Evolutionary conservation across 2,113 vertebrate species (phyloP), one percentile per base, ranked within the genome.

Genomic region (Panthera tigris): DNA sequence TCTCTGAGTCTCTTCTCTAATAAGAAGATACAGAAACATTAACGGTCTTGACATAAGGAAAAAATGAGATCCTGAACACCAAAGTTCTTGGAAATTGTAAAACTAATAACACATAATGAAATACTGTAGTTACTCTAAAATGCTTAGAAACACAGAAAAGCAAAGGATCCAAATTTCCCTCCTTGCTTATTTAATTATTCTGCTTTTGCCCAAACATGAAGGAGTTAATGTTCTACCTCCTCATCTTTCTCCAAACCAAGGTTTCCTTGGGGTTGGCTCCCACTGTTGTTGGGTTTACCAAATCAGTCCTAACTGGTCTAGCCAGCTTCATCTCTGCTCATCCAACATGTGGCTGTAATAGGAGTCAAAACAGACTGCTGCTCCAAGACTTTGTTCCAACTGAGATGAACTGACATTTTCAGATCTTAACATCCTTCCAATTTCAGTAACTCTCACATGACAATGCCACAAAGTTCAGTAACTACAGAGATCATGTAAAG

Each of bases 321-420:
- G 1, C 4, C 18, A 96, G 97, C 27, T 80, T 90, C 83, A n/a
- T 71, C 84, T 97, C 50, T 65, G 57, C 88, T 96, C 84, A 84
- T 94, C 89, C 79, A 6, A 91, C 86, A 90, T 29, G 11, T 39
- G 94, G 33, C 96, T 86, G 97, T 89, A 97, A 97, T 31, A 92
- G 29, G 97, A 98, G 92, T 96, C 95, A 90, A 96, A 97, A 89
- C 83, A 97, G 91, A 97, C 88, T 91, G 68, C 74, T 96, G 87
- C 76, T 96, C 23, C 55, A 69, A 39, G 87, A 92, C 71, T 94
- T 65, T 50, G 48, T 80, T 89, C 94, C 93, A 97, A 57, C 33
- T 66, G 69, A 96, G 79, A 96, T 96, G 74, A 96, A 94, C 93
- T 93, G 93, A 95, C 91, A 96, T 94, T 97, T 98, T 96, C 82